Evolutionary conservation across 1,140 invertebrate genomes (phyloP), one percentile per base, ranked within the genome.

Genomic region (Dreissena rostriformis): DNA sequence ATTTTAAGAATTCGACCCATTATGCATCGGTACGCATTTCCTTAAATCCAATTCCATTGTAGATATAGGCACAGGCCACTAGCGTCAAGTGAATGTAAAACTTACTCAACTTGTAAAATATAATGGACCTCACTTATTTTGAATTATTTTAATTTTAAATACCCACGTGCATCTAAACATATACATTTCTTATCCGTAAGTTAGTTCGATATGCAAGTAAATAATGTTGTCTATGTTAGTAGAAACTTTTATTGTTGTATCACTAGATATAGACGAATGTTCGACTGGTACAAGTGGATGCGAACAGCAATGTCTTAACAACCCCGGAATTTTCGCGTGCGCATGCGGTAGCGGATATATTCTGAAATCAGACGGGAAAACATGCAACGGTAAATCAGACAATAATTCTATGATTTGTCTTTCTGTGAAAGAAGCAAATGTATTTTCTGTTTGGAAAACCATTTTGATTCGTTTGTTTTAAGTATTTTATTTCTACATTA

Each of bases 281-380:
- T 19, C 51, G 17, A 75, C 79, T 67, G 55, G 63, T 26, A 77
- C 28, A 0, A 51, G 55, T 24, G 67, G 57, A 0, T 88, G 88
- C 72, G 22, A 67, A 8, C 86, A 88, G 17, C 26, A 63, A 19
- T 90, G 89, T 84, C 74, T 75, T 14, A 89, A 90, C 70, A 87
- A 83, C 17, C 26, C 53, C 19, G 89, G 87, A 57, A 53, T 80
- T n/a, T 87, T 78, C 63, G 26, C 22, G 0, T 90, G 88, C 68
- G 84, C 78, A 14, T 90, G 88, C 63, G 24, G 61, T 28, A 5
- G 49, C 15, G 88, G 86, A 4, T 86, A 79, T 63, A 74, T 49
- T 14, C 82, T 88, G 17, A 55, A 74, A 19, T 61, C 73, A n/a
- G 83, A 87, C 49, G 39, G 10, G 10, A 39, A 55, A 14, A 67